Percentiles rank a stretch among this genome's conserved stretches.
Evolutionary conservation across 2,797 vertebrate species (phyloP).

Genomic region (Sebastes alutus): DNA sequence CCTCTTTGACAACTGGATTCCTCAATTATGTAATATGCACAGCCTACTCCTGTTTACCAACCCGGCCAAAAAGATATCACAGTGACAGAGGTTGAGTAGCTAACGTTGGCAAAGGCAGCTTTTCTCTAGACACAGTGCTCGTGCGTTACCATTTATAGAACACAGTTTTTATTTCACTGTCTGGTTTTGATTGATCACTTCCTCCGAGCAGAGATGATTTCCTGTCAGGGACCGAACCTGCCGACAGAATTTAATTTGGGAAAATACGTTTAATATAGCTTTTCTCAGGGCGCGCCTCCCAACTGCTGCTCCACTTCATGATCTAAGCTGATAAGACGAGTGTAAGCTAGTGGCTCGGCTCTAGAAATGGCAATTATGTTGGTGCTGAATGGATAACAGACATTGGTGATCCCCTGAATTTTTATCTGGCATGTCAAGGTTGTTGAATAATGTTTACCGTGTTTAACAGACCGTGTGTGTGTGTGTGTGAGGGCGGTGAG

Average conservation of each 20-base stretch:
- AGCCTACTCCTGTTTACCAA: conserved; percentile 2
- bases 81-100: background rate
- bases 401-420: background rate
- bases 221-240: conserved; percentile 25
- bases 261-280: conserved; percentile 28
- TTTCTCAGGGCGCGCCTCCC: background rate
- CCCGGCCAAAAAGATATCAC: background rate
- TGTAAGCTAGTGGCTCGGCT: background rate
- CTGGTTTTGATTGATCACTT: conserved; percentile 49
- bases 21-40: background rate
- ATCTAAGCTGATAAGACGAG: background rate
- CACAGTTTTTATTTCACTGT: conserved; percentile 27
- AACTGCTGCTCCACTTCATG: background rate
- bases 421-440: background rate
- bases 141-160: conserved; percentile 6
- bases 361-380: background rate
- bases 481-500: too few relatives aligned
- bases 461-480: too few relatives aligned
- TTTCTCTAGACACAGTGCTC: background rate
- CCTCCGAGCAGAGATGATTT: conserved; percentile 41
- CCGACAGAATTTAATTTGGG: conserved; percentile 47
- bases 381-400: background rate
- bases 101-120: background rate
- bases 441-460: background rate
- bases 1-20: background rate